A percentile compares a stretch with the other conserved stretches of the same genome.
phyloP scores from a whole-genome alignment of 2,113 vertebrate species.

The Epinephelus cyanopodus region DNA sequence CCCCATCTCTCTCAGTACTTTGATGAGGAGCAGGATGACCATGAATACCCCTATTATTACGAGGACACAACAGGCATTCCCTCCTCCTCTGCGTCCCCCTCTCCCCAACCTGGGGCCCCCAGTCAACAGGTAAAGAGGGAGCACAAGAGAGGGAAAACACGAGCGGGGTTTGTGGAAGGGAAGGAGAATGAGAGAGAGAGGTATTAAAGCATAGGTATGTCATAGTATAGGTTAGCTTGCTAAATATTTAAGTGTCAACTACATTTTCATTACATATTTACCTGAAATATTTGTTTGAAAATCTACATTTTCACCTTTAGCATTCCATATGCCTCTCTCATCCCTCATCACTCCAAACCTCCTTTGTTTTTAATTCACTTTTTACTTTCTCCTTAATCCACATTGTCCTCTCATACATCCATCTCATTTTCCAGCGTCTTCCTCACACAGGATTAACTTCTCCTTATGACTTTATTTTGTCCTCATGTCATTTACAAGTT shows the following conservation, averaged over 20 bases:
- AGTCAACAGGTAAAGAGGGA: slow-evolving; percentile 78
- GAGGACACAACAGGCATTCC: slow-evolving; percentile 78
- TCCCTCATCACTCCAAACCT: slow-evolving; percentile 55
- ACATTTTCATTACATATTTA: neutral
- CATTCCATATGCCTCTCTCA: slow-evolving; percentile 39
- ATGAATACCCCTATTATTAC: slow-evolving; percentile 85
- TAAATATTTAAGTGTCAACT: neutral
- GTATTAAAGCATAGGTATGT: neutral
- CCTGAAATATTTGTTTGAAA: neutral
- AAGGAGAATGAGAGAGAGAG: slow-evolving; percentile 50
- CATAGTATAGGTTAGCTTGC: neutral
- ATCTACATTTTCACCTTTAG: neutral
- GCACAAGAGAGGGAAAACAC: slow-evolving; percentile 54
- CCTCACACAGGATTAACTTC: slow-evolving; percentile 26
- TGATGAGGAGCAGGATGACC: slow-evolving; percentile 86
- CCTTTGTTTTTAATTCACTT: slow-evolving; percentile 29
- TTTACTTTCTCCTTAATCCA: slow-evolving; percentile 34
- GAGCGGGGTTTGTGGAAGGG: slow-evolving; percentile 62
- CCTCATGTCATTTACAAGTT: slow-evolving; percentile 65
- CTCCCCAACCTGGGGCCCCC: slow-evolving; percentile 62
- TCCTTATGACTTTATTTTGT: slow-evolving; percentile 51
- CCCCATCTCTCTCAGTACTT: slow-evolving; percentile 79
- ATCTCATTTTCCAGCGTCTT: slow-evolving; percentile 31
- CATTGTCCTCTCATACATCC: slow-evolving; percentile 33
- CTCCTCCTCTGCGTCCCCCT: slow-evolving; percentile 62